These are phyloP conservation scores for Neoseiulus cucumeris DNA, from an alignment of 1,140 invertebrate species.

Conservation along the genomic window DNA sequence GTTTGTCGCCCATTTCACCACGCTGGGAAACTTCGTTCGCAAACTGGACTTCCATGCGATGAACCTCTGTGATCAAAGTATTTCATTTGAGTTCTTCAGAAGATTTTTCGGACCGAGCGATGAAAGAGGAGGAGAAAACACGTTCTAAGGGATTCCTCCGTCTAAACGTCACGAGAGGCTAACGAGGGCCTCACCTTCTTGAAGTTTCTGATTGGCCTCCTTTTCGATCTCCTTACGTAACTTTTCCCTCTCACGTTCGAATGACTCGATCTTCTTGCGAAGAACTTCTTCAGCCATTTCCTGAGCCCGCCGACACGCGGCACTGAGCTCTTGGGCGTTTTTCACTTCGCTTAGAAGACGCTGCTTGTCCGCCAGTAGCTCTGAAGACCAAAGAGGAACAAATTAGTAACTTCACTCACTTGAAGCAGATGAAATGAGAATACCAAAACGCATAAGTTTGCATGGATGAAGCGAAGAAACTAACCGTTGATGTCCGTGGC, in stretches of 20 bases:
- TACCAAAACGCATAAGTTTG: too few relatives aligned
- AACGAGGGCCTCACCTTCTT: not conserved
- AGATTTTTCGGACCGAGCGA: too few relatives aligned
- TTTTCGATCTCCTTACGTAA: not conserved
- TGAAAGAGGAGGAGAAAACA: too few relatives aligned
- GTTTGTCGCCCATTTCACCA: not conserved
- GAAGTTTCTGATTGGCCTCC: not conserved
- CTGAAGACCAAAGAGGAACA: not conserved
- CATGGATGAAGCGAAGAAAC: not conserved
- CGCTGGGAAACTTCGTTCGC: not conserved
- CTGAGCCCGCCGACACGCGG: not conserved
- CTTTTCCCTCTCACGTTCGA: too few relatives aligned
- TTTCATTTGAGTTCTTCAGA: too few relatives aligned
- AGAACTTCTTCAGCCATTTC: not conserved
- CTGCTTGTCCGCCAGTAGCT: not conserved
- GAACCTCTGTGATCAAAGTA: not conserved
- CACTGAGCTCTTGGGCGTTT: not conserved
- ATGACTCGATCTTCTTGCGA: too few relatives aligned
- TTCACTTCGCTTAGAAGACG: not conserved
- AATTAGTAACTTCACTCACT: not conserved
- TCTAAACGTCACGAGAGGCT: too few relatives aligned
- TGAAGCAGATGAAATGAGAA: not conserved
- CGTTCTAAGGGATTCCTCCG: too few relatives aligned
- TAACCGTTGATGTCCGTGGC: not conserved
- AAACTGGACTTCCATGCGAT: conserved; percentile 1